These are phyloP conservation scores for Falcaria lacertinaria DNA, from an alignment of 2,888 invertebrate species.

Conservation along the genomic window DNA sequence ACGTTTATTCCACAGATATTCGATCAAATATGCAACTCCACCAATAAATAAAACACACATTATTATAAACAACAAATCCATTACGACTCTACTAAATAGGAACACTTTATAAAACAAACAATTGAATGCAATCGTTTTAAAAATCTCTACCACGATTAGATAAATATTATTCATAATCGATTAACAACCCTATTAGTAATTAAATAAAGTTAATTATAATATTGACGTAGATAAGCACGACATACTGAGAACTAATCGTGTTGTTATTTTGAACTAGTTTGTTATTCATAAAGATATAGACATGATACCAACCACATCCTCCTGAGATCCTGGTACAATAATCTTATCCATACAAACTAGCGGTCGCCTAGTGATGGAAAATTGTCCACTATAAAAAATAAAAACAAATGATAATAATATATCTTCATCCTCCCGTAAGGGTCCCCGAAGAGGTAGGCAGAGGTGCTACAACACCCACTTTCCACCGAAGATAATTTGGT, in stretches of 20 bases:
- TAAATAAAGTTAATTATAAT: background rate
- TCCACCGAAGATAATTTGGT: too few species aligned
- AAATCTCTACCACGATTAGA: background rate
- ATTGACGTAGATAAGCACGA: background rate
- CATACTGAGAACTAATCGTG: background rate
- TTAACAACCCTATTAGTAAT: background rate
- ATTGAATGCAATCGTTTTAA: background rate
- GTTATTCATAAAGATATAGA: background rate
- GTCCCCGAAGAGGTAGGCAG: too few species aligned
- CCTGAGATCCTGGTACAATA: too few species aligned
- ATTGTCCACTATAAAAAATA: too few species aligned
- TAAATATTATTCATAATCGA: background rate
- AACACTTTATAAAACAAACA: background rate
- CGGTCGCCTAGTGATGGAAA: too few species aligned
- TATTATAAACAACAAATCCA: constrained; percentile 6
- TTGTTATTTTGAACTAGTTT: background rate
- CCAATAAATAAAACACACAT: constrained; percentile 9
- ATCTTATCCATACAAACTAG: too few species aligned
- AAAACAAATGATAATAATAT: too few species aligned
- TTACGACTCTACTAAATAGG: background rate
- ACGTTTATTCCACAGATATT: constrained; percentile 6
- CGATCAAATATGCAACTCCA: constrained; percentile 7
- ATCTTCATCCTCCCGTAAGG: too few species aligned
- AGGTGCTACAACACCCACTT: too few species aligned
- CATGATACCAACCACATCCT: too few species aligned